Percentiles rank a stretch among this genome's conserved stretches.
These are phyloP conservation scores for Papilio dardanus DNA, from an alignment of 1,140 invertebrate species.

Conservation along the genomic window DNA sequence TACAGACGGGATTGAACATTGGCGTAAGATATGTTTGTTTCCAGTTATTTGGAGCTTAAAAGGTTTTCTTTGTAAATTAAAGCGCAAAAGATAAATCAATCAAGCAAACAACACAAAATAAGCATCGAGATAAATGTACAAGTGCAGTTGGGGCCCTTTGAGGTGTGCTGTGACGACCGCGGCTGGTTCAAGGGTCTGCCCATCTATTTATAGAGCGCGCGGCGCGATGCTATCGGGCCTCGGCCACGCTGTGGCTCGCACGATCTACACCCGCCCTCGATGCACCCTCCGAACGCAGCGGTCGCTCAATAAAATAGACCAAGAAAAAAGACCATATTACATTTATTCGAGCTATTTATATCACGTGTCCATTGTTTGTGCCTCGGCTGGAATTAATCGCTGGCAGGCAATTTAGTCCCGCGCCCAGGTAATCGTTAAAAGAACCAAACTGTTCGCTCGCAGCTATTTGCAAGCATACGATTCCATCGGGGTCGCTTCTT, in stretches of 20 bases:
- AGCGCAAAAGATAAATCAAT: conserved; percentile 28
- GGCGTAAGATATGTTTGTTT: neutral
- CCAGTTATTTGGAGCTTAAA: neutral
- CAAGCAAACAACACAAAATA: conserved; percentile 40
- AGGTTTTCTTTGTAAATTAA: conserved; percentile 31
- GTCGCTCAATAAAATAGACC: conserved; percentile 76
- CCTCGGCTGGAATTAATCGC: conserved; percentile 68
- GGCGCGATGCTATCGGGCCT: conserved; percentile 75
- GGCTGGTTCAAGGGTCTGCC: conserved; percentile 77
- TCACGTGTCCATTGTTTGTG: conserved; percentile 76
- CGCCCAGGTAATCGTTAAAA: conserved; percentile 57
- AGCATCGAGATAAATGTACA: conserved; percentile 51
- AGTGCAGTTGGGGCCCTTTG: conserved; percentile 65
- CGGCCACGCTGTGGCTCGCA: conserved; percentile 63
- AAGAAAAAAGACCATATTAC: conserved; percentile 73
- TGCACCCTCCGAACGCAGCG: conserved; percentile 71
- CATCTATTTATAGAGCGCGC: conserved; percentile 77
- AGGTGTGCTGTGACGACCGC: conserved; percentile 64
- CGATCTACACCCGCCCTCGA: conserved; percentile 71
- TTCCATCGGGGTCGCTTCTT: conserved; percentile 44
- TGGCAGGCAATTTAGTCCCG: conserved; percentile 57
- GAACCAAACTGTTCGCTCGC: conserved; percentile 59
- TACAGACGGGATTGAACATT: neutral
- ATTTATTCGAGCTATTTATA: conserved; percentile 77
- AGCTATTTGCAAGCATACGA: conserved; percentile 54